These are phyloP conservation scores for Rhynchotus rufescens DNA, from an alignment of 2,797 vertebrate genomes.

Conservation along the genomic window DNA sequence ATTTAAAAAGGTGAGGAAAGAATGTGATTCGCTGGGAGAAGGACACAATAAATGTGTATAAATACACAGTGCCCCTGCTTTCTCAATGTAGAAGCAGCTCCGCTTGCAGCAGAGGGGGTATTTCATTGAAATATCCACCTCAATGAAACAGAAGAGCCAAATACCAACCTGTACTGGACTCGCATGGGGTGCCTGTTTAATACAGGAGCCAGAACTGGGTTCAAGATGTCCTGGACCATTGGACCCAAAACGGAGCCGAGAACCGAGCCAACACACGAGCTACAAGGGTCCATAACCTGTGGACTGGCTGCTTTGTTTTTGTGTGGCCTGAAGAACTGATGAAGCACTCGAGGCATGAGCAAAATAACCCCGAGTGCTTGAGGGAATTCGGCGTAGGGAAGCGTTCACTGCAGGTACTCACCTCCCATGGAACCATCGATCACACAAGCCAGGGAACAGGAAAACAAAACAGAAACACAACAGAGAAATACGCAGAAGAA, in stretches of 20 bases:
- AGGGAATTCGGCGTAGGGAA: background rate
- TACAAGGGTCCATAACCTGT: background rate
- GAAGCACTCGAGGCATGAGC: background rate
- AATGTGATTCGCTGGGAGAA: background rate
- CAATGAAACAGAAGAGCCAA: background rate
- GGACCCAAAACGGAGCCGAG: background rate
- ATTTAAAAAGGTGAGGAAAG: background rate
- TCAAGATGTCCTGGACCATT: background rate
- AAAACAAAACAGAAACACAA: background rate
- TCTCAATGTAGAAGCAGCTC: background rate
- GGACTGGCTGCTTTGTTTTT: background rate
- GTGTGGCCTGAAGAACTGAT: background rate
- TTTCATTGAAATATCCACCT: background rate
- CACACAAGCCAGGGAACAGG: background rate
- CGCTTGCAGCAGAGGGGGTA: background rate
- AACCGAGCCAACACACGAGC: background rate
- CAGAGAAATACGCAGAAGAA: background rate
- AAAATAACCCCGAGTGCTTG: slow-evolving; percentile 10
- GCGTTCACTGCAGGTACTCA: background rate
- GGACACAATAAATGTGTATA: background rate
- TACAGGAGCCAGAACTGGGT: background rate
- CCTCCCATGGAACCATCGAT: background rate
- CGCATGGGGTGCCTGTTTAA: background rate
- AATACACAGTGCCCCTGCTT: background rate
- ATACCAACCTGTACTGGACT: background rate